Percentiles rank a stretch among this genome's conserved stretches.
Evolutionary conservation across 2,797 vertebrate genomes (phyloP).

Genomic region (Rhinogobio ventralis): DNA sequence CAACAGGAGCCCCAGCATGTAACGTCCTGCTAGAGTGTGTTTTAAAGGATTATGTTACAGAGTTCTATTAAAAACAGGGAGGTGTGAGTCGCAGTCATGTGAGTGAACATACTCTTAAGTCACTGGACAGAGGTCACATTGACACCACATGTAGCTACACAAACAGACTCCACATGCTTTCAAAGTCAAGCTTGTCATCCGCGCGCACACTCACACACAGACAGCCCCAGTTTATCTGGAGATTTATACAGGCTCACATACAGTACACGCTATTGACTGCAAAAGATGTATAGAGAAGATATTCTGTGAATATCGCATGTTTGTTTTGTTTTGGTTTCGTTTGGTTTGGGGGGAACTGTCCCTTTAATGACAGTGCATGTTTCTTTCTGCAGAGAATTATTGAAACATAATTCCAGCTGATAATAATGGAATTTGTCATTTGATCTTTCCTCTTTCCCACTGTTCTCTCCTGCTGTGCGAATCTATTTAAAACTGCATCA

Average conservation of each 20-base stretch:
- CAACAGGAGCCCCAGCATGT: neutral
- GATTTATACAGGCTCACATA: neutral
- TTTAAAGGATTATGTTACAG: slow-evolving; percentile 44
- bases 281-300: no score
- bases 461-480: slow-evolving; percentile 43
- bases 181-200: slow-evolving; percentile 13
- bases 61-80: slow-evolving; percentile 56
- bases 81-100: slow-evolving; percentile 43
- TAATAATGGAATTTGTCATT: slow-evolving; percentile 15
- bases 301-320: neutral
- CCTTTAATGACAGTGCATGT: neutral
- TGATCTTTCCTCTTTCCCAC: slow-evolving; percentile 38
- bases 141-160: neutral
- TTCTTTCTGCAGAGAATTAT: slow-evolving; percentile 1
- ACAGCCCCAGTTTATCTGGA: neutral
- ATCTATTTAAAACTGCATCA: slow-evolving; percentile 62
- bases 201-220: neutral
- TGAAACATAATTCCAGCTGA: neutral
- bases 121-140: slow-evolving; percentile 43
- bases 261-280: neutral
- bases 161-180: slow-evolving; percentile 3
- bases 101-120: neutral
- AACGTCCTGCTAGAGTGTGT: slow-evolving; percentile 23
- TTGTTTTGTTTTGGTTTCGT: neutral
- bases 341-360: no score